Conservation (phyloP, 1,140 invertebrate species). For the Drosophila bipectinata region DNA sequence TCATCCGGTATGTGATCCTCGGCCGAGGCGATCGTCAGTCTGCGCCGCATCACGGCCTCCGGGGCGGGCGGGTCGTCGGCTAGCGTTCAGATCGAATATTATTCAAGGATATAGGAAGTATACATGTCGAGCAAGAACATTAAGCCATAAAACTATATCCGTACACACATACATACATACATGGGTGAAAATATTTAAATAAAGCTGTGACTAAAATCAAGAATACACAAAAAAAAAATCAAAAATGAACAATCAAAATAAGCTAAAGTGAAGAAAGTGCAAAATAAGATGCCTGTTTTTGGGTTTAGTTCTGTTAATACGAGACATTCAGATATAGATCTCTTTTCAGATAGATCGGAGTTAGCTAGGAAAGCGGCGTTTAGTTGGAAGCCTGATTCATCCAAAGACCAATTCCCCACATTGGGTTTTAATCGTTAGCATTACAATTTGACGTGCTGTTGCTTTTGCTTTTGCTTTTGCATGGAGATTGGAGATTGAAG, state of each 20-base stretch:
- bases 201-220: constrained; percentile 75
- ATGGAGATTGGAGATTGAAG: constrained; percentile 30
- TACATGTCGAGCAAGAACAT: constrained; percentile 38
- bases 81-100: constrained; percentile 49
- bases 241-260: constrained; percentile 47
- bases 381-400: constrained; percentile 17
- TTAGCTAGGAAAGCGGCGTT: constrained; percentile 45
- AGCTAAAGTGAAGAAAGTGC: constrained; percentile 80
- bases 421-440: constrained; percentile 29
- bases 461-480: constrained; percentile 9
- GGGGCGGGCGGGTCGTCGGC: constrained; percentile 61
- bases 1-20: constrained; percentile 74
- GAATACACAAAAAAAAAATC: constrained; percentile 45
- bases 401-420: not conserved
- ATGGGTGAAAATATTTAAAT: constrained; percentile 70
- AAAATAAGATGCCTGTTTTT: constrained; percentile 46
- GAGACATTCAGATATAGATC: constrained; percentile 20
- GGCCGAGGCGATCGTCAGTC: constrained; percentile 75
- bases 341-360: constrained; percentile 9
- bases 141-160: constrained; percentile 71
- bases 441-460: constrained; percentile 29
- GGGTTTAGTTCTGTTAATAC: constrained; percentile 44
- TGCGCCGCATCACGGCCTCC: constrained; percentile 71
- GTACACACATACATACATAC: constrained; percentile 83
- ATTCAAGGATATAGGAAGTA: constrained; percentile 29